Conservation (phyloP, 2,888 invertebrate species). For the Agriopis leucophaearia region DNA sequence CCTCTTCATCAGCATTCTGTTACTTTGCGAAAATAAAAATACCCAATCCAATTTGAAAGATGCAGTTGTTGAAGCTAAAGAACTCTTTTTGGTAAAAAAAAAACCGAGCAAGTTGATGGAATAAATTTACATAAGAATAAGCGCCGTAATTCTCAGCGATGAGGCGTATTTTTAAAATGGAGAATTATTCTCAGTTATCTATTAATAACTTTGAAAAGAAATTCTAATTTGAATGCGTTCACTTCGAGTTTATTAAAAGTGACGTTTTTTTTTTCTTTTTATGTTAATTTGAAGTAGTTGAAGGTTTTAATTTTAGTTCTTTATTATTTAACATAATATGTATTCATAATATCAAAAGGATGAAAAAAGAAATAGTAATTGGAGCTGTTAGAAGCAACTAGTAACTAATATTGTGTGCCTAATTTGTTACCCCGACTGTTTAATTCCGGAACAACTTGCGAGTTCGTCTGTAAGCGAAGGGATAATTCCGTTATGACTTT, state of each 20-base stretch:
- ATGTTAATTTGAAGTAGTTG: too few species aligned
- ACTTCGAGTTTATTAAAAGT: not conserved
- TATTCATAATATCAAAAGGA: too few species aligned
- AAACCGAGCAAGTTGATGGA: conserved; percentile 40
- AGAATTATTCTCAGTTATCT: conserved; percentile 28
- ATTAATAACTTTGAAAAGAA: conserved; percentile 22
- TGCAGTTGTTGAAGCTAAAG: conserved; percentile 38
- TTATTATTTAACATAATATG: too few species aligned
- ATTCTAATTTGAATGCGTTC: conserved; percentile 1
- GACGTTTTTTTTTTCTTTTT: not conserved
- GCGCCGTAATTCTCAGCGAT: conserved; percentile 32
- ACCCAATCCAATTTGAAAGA: conserved; percentile 42
- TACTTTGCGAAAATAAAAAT: conserved; percentile 28
- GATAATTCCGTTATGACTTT: conserved; percentile 41
- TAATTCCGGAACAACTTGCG: conserved; percentile 7
- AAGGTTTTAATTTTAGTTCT: not conserved
- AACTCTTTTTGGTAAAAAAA: conserved; percentile 38
- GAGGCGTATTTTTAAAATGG: conserved; percentile 29
- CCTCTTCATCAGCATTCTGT: conserved; percentile 23
- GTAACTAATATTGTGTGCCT: not conserved
- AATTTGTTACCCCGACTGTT: not conserved
- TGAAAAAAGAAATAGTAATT: too few species aligned
- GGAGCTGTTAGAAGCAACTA: not conserved
- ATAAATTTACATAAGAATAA: conserved; percentile 46
- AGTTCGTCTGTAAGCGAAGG: conserved; percentile 31